Conservation (phyloP, 92 coral and sea anemone species). For the Siderastrea siderea region DNA sequence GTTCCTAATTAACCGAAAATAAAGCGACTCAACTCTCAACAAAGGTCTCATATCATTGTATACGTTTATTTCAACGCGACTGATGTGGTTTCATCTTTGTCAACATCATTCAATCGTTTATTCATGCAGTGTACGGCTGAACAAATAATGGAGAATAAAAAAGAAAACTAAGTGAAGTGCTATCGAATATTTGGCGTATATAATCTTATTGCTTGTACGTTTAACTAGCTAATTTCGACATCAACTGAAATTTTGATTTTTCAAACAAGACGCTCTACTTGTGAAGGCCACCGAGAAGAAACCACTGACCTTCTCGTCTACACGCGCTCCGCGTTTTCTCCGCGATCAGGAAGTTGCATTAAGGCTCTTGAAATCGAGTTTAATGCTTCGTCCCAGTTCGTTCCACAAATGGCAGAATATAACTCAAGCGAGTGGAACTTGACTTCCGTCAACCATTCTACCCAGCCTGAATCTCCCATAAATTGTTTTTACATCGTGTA, state of each 20-base stretch:
- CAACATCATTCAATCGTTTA: not conserved
- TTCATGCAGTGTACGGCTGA: slow-evolving; percentile 1
- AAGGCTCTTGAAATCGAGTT: too few species aligned
- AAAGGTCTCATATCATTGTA: not conserved
- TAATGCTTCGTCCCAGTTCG: too few species aligned
- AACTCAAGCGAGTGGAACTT: slow-evolving; percentile 9
- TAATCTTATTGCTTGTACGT: not conserved
- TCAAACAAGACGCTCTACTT: too few species aligned
- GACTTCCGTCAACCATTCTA: not conserved
- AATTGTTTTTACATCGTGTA: slow-evolving; percentile 6
- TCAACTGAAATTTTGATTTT: too few species aligned
- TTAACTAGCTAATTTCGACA: not conserved
- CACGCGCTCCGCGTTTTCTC: too few species aligned
- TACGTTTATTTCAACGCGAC: not conserved
- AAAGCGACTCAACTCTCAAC: too few species aligned
- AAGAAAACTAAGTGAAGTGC: not conserved
- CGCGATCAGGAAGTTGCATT: too few species aligned
- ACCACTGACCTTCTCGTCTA: too few species aligned
- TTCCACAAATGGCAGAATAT: not conserved
- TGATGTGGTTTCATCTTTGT: not conserved
- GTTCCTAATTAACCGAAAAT: too few species aligned
- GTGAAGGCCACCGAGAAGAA: too few species aligned
- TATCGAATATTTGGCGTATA: not conserved
- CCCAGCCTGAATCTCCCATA: not conserved
- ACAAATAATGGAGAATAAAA: not conserved